Percentiles rank a stretch among this genome's conserved stretches.
phyloP scores from a whole-genome alignment of 2,888 invertebrate genomes.

The Tricholauxania praeusta region DNA sequence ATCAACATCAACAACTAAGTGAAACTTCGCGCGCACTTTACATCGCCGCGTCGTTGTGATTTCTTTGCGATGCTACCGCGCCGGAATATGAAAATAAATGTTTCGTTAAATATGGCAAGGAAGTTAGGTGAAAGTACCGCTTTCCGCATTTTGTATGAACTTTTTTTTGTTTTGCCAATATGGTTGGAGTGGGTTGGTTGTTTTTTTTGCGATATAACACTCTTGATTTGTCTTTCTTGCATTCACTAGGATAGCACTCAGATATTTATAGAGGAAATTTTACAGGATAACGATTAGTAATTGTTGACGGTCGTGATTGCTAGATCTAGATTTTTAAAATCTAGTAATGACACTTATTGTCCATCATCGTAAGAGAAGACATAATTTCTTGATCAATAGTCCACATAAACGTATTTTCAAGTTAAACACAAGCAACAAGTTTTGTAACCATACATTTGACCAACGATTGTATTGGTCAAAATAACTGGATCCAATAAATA shows the following conservation, averaged over 20 bases:
- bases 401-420: too few relatives aligned
- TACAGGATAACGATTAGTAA: conserved; percentile 13
- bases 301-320: conserved; percentile 9
- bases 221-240: not conserved
- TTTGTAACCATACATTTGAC: too few relatives aligned
- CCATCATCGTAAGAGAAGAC: not conserved
- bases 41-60: not conserved
- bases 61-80: not conserved
- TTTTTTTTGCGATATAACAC: too few relatives aligned
- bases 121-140: conserved; percentile 3
- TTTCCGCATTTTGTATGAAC: not conserved
- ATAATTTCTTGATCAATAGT: not conserved
- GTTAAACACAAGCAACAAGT: too few relatives aligned
- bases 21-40: not conserved
- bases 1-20: conserved; percentile 4
- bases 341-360: not conserved
- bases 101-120: conserved; percentile 15
- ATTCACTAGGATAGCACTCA: not conserved
- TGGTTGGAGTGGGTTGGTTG: too few relatives aligned
- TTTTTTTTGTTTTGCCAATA: not conserved
- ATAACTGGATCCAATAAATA: too few relatives aligned
- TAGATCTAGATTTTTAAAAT: not conserved
- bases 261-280: not conserved
- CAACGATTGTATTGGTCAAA: too few relatives aligned
- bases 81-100: conserved; percentile 21